Base-by-base conservation (phyloP, 2,797 vertebrate species). In the Acrossocheilus fasciatus region DNA sequence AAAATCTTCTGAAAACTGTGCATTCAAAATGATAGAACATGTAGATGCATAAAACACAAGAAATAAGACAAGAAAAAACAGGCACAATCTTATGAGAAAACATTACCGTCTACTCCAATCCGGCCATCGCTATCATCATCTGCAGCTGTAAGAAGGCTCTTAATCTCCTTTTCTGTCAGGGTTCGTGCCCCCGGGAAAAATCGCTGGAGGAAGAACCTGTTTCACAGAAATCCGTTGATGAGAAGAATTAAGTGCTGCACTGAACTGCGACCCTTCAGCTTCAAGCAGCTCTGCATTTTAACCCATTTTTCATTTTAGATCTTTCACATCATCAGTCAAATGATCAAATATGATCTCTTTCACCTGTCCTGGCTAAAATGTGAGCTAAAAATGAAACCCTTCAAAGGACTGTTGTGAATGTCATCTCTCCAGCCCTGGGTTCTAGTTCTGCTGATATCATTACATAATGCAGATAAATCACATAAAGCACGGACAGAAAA, bases 81-180 rank as follows among this genome's bases (percentile, higher is more conserved):
- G 39, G 14, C 11, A 54, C 20, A 45, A 14, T 52, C n/a, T 69
- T 41, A 54, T 18, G 34, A 75, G 12, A 50, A 50, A n/a, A 89
- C 90, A 93, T 79, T 81, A 99, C 98, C 98, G 0, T 98, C 97
- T 82, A 91, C 96, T 92, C 98, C 98, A 62, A 99, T 98, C 94
- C 91, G 97, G 45, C 98, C 98, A 20, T 99, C 98, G 30, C 95
- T 96, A 11, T 99, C 95, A 1, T 96, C 97, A 89, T 99, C 98
- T 45, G 95, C 97, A 59, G 96, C 96, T 72, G 95, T 95, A 92
- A 99, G 88, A 89, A 99, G 95, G 74, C 92, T 95, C 93, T 97
- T 98, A 88, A 96, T 96, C 94, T 99, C 98, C 87, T 96, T 95
- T 23, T 94, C 87, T 0, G 96, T 98, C 94, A 99, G 92, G 86